Conservation (phyloP, 2,888 invertebrate genomes). For the Pomacea canaliculata region DNA sequence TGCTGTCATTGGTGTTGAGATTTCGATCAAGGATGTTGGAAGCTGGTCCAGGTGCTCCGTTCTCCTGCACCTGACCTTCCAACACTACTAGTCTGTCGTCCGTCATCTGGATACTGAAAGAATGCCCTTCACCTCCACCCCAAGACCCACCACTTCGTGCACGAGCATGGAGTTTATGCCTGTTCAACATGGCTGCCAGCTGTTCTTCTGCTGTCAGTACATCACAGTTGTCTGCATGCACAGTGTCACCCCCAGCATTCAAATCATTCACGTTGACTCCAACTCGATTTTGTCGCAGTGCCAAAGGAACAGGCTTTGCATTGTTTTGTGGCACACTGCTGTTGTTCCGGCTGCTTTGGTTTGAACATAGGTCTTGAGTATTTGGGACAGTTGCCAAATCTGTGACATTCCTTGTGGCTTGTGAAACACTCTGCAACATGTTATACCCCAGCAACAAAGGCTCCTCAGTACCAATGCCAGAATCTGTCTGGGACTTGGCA, state of each 20-base stretch:
- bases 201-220: constrained; percentile 59
- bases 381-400: background rate
- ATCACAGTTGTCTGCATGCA: constrained; percentile 48
- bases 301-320: constrained; percentile 45
- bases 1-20: constrained; percentile 50
- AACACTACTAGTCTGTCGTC: constrained; percentile 69
- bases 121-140: constrained; percentile 22
- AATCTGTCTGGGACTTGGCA: constrained; percentile 52
- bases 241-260: constrained; percentile 42
- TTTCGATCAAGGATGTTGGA: constrained; percentile 39
- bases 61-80: constrained; percentile 47
- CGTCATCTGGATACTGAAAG: constrained; percentile 69
- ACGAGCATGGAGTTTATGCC: constrained; percentile 50
- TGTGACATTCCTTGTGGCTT: constrained; percentile 2
- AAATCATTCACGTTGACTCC: constrained; percentile 60
- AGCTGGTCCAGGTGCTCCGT: background rate
- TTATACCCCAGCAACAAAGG: constrained; percentile 8
- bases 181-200: constrained; percentile 52
- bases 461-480: constrained; percentile 48
- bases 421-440: background rate
- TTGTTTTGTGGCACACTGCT: constrained; percentile 57
- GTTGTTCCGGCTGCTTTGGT: constrained; percentile 50
- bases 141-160: constrained; percentile 15
- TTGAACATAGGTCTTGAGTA: constrained; percentile 32
- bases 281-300: constrained; percentile 42